phyloP scores from a whole-genome alignment of 2,888 invertebrate genomes.

The Acrobeloides nanus region DNA sequence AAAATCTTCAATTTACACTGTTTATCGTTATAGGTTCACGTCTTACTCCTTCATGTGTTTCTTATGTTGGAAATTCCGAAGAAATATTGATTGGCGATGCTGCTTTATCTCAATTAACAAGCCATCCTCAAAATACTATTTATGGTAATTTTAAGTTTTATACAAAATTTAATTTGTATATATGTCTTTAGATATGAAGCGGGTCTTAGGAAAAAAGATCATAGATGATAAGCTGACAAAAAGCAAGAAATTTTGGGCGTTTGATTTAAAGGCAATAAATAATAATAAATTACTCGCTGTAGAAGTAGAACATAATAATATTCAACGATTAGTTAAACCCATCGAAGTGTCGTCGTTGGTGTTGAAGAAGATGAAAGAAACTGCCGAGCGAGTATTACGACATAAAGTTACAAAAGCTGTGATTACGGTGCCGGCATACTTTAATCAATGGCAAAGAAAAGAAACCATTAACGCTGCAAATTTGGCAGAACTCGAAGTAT shows the following conservation, averaged over 20 bases:
- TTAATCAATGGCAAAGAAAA: neutral
- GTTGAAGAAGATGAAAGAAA: neutral
- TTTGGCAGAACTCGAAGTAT: neutral
- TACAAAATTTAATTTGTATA: neutral
- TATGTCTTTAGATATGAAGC: too few species aligned
- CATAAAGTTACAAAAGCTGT: neutral
- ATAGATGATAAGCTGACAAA: too few species aligned
- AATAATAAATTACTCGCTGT: too few species aligned
- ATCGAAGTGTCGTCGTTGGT: too few species aligned
- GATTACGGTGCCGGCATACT: neutral
- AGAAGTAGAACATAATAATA: too few species aligned
- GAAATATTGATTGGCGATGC: neutral
- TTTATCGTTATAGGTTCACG: neutral
- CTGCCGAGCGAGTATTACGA: neutral
- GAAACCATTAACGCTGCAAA: neutral
- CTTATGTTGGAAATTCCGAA: neutral
- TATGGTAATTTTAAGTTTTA: neutral
- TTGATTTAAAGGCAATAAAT: too few species aligned
- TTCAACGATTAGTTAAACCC: too few species aligned
- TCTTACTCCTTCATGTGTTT: neutral
- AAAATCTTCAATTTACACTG: too few species aligned
- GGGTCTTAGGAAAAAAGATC: too few species aligned
- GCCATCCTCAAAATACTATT: neutral
- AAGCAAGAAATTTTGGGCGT: too few species aligned
- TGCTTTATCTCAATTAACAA: neutral